Conservation (phyloP, 2,888 invertebrate species). For the Cataglyphis cursor region DNA sequence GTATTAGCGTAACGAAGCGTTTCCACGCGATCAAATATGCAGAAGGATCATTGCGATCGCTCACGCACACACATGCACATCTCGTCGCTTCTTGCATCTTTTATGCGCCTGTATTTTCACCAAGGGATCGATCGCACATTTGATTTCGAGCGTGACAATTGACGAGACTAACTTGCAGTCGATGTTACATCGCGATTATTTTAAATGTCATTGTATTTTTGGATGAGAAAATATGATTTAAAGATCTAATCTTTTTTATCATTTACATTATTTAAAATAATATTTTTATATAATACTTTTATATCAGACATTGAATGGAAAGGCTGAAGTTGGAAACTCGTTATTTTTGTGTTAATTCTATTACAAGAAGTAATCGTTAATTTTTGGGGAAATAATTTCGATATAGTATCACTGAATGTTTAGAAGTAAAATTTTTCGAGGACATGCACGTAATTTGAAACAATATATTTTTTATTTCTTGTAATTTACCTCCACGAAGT, state of each 20-base stretch:
- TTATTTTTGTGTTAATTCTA: neutral
- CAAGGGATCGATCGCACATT: slow-evolving; percentile 15
- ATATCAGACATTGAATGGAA: neutral
- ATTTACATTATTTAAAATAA: neutral
- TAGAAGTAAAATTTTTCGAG: neutral
- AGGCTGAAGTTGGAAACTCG: neutral
- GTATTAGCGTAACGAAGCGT: slow-evolving; percentile 53
- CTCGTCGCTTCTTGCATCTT: slow-evolving; percentile 30
- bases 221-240: neutral
- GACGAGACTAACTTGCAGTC: neutral
- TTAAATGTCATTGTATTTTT: neutral
- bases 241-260: neutral
- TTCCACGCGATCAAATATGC: slow-evolving; percentile 49
- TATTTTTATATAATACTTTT: neutral
- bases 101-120: slow-evolving; percentile 6
- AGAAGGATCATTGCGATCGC: slow-evolving; percentile 23
- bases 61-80: neutral
- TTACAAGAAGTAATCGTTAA: neutral
- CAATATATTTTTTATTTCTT: neutral
- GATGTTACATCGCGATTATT: neutral
- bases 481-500: slow-evolving; percentile 5
- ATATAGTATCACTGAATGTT: neutral
- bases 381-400: neutral
- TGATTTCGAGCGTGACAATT: neutral
- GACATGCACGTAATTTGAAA: neutral